Evolutionary conservation across 2,797 vertebrate genomes (phyloP), one percentile per base, ranked within the genome.

Genomic region (Lemur catta): DNA sequence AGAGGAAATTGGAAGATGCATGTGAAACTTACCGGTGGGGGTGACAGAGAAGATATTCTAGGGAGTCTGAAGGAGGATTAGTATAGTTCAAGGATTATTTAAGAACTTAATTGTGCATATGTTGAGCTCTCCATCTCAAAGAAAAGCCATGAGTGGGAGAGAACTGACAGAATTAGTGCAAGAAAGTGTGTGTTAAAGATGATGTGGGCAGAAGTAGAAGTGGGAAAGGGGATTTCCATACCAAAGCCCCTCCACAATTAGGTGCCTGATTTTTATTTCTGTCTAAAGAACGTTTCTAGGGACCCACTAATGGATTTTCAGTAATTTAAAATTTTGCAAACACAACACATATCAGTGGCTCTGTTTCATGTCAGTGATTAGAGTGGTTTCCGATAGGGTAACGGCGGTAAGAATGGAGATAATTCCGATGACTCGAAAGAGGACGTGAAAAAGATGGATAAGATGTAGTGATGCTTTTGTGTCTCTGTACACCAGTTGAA

Each of bases 101-200:
- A 80, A 86, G 65, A 9, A 46, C 4, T 1, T 26, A 38, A 33
- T 7, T 30, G 0, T 26, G 0, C 1, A 69, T 24, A 3, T 8
- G 9, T 12, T 38, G n/a, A 69, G 22, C 11, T 92, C 10, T 67
- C 26, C 28, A 35, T 24, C 43, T 7, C n/a, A 20, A 75, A 33
- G 41, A 55, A 84, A 71, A 69, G n/a, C 30, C 43, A 88, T 35
- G 35, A 67, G 10, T 30, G 5, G n/a, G 17, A 67, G 30, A 78
- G 35, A 94, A 80, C 12, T 15, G 38, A 89, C 84, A 18, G 41
- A 24, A 92, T 74, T 57, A 50, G 59, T 20, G n/a, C 6, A 78
- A 67, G 18, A 12, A 63, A 55, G 7, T 71, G 6, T 65, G 28
- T 72, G 0, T 43, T 55, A 41, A 75, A 50, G 10, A 7, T 8